These are phyloP conservation scores for Eupristina koningsbergeri DNA, from an alignment of 1,140 invertebrate genomes.

Conservation along the genomic window DNA sequence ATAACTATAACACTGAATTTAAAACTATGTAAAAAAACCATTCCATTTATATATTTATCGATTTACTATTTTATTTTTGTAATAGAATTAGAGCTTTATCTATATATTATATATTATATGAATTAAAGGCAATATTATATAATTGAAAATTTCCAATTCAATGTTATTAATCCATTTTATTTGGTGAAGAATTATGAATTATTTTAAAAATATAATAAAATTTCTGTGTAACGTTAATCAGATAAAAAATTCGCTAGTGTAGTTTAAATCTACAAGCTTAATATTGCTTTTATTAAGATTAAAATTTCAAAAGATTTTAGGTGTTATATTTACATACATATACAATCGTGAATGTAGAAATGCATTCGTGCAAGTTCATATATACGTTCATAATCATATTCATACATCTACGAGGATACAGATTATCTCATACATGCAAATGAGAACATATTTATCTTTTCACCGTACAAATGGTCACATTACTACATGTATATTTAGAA, in stretches of 20 bases:
- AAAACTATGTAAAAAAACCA: not conserved
- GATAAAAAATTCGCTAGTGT: not conserved
- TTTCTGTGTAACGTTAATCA: not conserved
- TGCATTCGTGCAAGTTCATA: not conserved
- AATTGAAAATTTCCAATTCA: too few species aligned
- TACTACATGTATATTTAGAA: not conserved
- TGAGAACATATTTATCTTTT: not conserved
- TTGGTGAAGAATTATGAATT: not conserved
- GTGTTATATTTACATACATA: not conserved
- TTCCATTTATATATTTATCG: not conserved
- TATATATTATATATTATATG: not conserved
- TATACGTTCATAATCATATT: not conserved
- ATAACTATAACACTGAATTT: not conserved
- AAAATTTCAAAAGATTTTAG: conserved; percentile 3
- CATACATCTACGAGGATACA: not conserved
- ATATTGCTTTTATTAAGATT: too few species aligned
- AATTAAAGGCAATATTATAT: not conserved
- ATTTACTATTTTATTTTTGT: not conserved
- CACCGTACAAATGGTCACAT: not conserved
- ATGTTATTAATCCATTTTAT: conserved; percentile 5
- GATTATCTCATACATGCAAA: not conserved
- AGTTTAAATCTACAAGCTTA: not conserved
- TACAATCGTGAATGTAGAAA: not conserved
- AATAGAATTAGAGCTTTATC: not conserved
- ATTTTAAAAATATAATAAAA: not conserved